A percentile compares a stretch with the other conserved stretches of the same genome.
These are phyloP conservation scores for Gobio gobio DNA, from an alignment of 2,113 vertebrate genomes.

Conservation along the genomic window DNA sequence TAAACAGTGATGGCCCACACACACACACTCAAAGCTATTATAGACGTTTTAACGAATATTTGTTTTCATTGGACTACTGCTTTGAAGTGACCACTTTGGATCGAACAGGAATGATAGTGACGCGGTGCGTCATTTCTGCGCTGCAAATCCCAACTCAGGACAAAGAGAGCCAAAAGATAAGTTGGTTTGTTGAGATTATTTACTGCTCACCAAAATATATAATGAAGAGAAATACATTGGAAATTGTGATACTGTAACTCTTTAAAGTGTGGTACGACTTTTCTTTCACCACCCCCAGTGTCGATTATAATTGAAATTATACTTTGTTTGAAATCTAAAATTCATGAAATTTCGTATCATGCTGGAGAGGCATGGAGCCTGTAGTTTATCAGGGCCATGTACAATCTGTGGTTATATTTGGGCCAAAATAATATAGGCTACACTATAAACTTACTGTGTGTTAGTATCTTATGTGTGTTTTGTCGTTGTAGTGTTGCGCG, in stretches of 20 bases:
- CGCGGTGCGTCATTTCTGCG: constrained; percentile 8
- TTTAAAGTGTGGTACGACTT: constrained; percentile 12
- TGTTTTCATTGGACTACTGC: constrained; percentile 29
- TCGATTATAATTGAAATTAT: not conserved
- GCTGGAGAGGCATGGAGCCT: not conserved
- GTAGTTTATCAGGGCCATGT: not conserved
- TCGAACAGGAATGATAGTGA: constrained; percentile 13
- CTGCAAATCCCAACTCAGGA: constrained; percentile 24
- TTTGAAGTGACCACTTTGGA: constrained; percentile 26
- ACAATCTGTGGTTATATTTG: constrained; percentile 23
- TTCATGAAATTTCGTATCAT: constrained; percentile 23
- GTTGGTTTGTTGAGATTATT: constrained; percentile 6
- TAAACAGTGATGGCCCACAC: not conserved
- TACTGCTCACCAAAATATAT: constrained; percentile 9
- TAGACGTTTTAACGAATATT: constrained; percentile 25
- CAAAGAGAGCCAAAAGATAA: constrained; percentile 15
- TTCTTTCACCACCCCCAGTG: not conserved
- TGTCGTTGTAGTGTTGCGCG: constrained; percentile 27
- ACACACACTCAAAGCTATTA: constrained; percentile 9
- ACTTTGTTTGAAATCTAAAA: not conserved
- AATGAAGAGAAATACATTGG: not conserved
- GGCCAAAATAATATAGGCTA: constrained; percentile 24
- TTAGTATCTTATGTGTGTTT: constrained; percentile 7
- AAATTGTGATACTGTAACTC: constrained; percentile 2
- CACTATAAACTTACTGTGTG: constrained; percentile 14